A percentile compares a stretch with the other conserved stretches of the same genome.
Evolutionary conservation across 2,113 vertebrate species (phyloP).

Genomic region (Phalacrocorax brasilianus): DNA sequence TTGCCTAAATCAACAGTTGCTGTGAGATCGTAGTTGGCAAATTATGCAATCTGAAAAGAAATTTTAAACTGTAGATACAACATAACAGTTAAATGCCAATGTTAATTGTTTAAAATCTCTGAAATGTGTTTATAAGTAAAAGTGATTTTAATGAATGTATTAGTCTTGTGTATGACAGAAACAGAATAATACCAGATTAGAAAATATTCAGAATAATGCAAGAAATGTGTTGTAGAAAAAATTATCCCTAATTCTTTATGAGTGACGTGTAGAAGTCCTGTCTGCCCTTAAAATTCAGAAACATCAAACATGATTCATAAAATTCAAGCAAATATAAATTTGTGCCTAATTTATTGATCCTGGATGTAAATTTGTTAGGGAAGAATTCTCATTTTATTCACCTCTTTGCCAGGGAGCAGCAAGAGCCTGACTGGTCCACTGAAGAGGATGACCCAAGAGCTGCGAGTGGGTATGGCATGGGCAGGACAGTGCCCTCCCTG

Average conservation of each 20-base stretch:
- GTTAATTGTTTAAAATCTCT: not conserved
- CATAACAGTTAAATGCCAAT: not conserved
- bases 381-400: not conserved
- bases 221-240: not conserved
- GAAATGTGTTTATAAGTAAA: not conserved
- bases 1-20: not conserved
- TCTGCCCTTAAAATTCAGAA: not conserved
- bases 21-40: not conserved
- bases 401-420: not conserved
- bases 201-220: not conserved
- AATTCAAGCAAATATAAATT: not conserved
- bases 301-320: not conserved
- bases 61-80: not conserved
- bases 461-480: rapidly evolving
- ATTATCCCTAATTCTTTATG: not conserved
- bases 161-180: not conserved
- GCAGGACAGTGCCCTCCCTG: not conserved
- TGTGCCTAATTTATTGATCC: not conserved
- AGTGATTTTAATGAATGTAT: not conserved
- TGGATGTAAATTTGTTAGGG: not conserved
- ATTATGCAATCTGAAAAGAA: not conserved
- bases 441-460: not conserved
- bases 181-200: not conserved
- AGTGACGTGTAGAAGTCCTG: not conserved
- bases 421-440: not conserved